Base-by-base conservation (phyloP, 2,888 invertebrate species). In the Panzeria rudis region DNA sequence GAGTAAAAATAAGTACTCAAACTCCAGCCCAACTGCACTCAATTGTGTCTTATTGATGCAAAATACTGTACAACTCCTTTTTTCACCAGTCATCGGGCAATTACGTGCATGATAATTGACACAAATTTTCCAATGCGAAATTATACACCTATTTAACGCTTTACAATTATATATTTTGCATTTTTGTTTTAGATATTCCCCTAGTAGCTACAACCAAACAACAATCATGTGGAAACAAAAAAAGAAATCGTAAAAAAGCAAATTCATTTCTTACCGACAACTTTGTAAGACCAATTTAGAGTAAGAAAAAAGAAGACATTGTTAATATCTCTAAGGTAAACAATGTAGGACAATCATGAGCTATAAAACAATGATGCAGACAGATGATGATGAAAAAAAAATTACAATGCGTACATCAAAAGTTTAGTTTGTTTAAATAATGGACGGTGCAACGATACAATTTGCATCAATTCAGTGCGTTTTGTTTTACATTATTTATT, bases 401-500 rank as follows among this genome's bases (percentile, higher is more conserved):
- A 6, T 8, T 32, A 35, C 78, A 69, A 69, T 59, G 32, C 25
- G 35, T 47, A 64, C 54, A 72, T 47, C 32, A 72, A 54, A 64
- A 47, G 17, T 66, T 62, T 20, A 15, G 23, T 35, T 76, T 66
- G 76, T 59, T 35, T 23, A 56, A 66, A 56, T 66, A 76, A 59
- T 25, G 47, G 35, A 29, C 29, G 2, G 29, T 5, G n/a, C 77
- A 23, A 56, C 56, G 47, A 47, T 44, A 66, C 25, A 47, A 25
- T 56, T 64, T 32, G 29, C 23, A 23, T 35, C 8, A 9, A 15
- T 35, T 23, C 23, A 56, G 8, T 15, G 25, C 17, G 13, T 35
- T 56, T 62, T 62, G 29, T 13, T 73, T 68, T 25, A n/a, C 41
- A 23, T 69, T 62, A 38, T 81, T 81, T 73, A 78, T 83, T 66